phyloP scores from a whole-genome alignment of 2,113 vertebrate genomes.

The Oreocharis arfaki region DNA sequence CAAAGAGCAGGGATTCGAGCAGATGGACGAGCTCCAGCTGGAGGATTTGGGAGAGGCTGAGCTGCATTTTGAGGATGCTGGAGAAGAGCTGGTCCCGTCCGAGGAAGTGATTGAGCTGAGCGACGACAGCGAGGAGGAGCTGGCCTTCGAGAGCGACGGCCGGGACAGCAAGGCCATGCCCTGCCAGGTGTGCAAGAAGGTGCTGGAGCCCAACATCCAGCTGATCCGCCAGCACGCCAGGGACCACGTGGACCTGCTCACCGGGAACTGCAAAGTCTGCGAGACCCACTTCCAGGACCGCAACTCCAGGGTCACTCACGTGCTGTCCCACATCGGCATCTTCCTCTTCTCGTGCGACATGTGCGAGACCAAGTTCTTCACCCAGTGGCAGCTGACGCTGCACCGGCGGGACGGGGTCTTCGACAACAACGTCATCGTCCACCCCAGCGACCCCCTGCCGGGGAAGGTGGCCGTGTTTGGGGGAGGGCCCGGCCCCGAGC shows the following conservation, averaged over 20 bases:
- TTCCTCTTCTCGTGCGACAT: constrained; percentile 93
- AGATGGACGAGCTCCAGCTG: constrained; percentile 76
- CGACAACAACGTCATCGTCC: constrained; percentile 77
- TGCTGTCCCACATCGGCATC: constrained; percentile 88
- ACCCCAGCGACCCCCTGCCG: constrained; percentile 67
- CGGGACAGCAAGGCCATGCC: constrained; percentile 73
- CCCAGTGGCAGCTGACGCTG: constrained; percentile 84
- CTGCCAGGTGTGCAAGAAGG: constrained; percentile 85
- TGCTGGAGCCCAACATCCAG: constrained; percentile 82
- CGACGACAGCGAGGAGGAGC: constrained; percentile 89
- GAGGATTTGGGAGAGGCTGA: constrained; percentile 76
- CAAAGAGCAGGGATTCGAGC: constrained; percentile 72
- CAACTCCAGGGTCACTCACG: constrained; percentile 78
- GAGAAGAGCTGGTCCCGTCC: constrained; percentile 76
- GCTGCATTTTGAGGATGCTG: constrained; percentile 65
- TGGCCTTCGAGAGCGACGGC: constrained; percentile 79
- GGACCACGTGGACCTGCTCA: constrained; percentile 83
- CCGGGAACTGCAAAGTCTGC: constrained; percentile 82
- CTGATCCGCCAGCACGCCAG: constrained; percentile 83
- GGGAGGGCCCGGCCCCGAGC: constrained; percentile 61
- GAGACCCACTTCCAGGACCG: constrained; percentile 86
- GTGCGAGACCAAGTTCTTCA: constrained; percentile 91
- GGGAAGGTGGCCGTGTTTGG: constrained; percentile 58
- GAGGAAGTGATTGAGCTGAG: constrained; percentile 94
- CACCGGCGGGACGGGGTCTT: constrained; percentile 83